These are phyloP conservation scores for Cantharis nigra DNA, from an alignment of 2,888 invertebrate species.

Conservation along the genomic window DNA sequence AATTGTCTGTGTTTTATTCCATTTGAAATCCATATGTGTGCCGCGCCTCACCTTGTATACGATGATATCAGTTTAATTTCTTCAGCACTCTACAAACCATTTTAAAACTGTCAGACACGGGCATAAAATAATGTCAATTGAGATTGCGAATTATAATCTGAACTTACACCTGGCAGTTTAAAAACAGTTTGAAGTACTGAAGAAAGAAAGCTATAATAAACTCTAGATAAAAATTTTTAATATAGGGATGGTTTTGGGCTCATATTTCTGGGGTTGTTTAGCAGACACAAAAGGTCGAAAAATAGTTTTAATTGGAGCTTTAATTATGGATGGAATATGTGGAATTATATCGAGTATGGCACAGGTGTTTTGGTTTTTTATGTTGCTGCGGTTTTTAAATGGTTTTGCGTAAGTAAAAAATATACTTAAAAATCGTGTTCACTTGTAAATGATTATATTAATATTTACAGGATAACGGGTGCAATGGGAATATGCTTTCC, in stretches of 20 bases:
- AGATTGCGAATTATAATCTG: no score
- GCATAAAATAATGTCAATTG: no score
- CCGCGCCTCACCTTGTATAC: no score
- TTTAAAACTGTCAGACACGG: no score
- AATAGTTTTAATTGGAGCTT: slow-evolving; percentile 71
- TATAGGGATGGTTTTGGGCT: slow-evolving; percentile 79
- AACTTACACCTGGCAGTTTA: no score
- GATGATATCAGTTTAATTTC: no score
- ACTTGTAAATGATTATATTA: not conserved
- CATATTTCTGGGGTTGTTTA: slow-evolving; percentile 84
- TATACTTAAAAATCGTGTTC: not conserved
- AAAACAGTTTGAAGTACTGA: no score
- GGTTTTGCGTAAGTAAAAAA: slow-evolving; percentile 74
- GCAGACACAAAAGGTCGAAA: slow-evolving; percentile 84
- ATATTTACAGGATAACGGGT: slow-evolving; percentile 69
- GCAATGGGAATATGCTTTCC: slow-evolving; percentile 84
- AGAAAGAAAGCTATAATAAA: not conserved
- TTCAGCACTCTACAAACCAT: no score
- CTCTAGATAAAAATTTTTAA: not conserved
- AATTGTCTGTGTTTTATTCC: no score
- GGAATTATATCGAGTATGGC: slow-evolving; percentile 76
- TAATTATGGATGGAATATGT: slow-evolving; percentile 73
- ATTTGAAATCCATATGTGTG: no score
- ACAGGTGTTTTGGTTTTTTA: slow-evolving; percentile 72
- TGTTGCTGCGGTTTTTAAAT: slow-evolving; percentile 74